phyloP scores from a whole-genome alignment of 2,797 vertebrate genomes.

The Chiroxiphia lanceolata region DNA sequence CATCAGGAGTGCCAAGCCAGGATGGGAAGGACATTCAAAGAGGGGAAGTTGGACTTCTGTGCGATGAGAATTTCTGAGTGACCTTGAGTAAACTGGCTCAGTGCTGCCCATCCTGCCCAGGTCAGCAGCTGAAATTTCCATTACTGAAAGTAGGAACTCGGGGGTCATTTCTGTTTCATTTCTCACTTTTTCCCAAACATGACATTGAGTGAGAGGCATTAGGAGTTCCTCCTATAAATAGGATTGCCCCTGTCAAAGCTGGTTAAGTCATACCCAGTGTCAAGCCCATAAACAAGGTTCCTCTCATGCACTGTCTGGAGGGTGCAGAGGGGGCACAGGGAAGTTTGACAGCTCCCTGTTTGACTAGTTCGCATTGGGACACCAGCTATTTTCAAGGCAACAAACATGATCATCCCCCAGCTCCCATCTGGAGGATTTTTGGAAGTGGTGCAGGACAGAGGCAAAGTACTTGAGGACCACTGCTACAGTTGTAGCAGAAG shows the following conservation, averaged over 20 bases:
- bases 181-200: conserved; percentile 41
- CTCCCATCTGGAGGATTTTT: background rate
- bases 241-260: conserved; percentile 57
- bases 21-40: background rate
- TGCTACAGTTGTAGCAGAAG: background rate
- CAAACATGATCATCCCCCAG: background rate
- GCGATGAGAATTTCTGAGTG: background rate
- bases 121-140: conserved; percentile 42
- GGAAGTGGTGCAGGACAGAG: background rate
- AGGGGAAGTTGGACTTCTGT: background rate
- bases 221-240: conserved; percentile 61
- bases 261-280: conserved; percentile 43
- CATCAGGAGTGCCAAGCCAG: background rate
- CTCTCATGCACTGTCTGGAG: background rate
- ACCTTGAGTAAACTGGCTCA: background rate
- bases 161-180: conserved; percentile 48
- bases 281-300: conserved; percentile 41
- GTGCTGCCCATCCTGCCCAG: conserved; percentile 11
- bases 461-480: background rate
- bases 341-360: conserved; percentile 1
- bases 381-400: background rate
- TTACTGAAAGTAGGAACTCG: conserved; percentile 18
- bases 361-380: background rate
- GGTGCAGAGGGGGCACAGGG: background rate
- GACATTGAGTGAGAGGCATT: conserved; percentile 58